phyloP scores from a whole-genome alignment of 2,113 vertebrate species.

The Chaetops frenatus region DNA sequence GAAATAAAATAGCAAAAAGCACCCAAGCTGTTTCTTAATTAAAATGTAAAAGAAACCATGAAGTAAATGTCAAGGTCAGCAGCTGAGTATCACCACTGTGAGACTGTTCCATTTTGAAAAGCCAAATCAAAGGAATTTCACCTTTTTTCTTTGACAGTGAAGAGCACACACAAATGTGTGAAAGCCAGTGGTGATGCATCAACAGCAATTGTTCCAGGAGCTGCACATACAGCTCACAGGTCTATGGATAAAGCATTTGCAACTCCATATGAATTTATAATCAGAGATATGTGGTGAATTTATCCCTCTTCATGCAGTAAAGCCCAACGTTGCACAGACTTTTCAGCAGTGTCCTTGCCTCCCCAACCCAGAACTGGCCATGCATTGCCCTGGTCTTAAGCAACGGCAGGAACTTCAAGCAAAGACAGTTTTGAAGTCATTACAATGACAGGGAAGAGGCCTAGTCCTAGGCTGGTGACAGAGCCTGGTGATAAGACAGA shows the following conservation, averaged over 20 bases:
- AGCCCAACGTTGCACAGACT: background rate
- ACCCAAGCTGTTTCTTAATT: background rate
- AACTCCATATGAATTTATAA: background rate
- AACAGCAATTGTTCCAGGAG: background rate
- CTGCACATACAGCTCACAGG: accelerated
- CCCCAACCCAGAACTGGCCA: background rate
- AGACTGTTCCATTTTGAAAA: background rate
- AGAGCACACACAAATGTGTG: background rate
- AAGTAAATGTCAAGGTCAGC: background rate
- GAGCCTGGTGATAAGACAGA: constrained; percentile 26
- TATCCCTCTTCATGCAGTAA: background rate
- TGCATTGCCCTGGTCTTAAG: background rate
- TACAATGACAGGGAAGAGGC: background rate
- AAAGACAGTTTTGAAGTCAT: constrained; percentile 15
- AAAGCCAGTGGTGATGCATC: background rate
- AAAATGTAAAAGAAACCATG: background rate
- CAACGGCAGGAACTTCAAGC: background rate
- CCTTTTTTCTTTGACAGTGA: background rate
- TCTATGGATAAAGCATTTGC: background rate
- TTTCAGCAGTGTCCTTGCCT: background rate
- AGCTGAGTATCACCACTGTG: background rate
- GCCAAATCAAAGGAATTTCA: background rate
- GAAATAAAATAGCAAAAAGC: background rate
- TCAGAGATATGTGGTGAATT: background rate
- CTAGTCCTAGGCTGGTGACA: background rate